Conservation (phyloP, 2,888 invertebrate genomes). For the Drosophila stalkeri region DNA sequence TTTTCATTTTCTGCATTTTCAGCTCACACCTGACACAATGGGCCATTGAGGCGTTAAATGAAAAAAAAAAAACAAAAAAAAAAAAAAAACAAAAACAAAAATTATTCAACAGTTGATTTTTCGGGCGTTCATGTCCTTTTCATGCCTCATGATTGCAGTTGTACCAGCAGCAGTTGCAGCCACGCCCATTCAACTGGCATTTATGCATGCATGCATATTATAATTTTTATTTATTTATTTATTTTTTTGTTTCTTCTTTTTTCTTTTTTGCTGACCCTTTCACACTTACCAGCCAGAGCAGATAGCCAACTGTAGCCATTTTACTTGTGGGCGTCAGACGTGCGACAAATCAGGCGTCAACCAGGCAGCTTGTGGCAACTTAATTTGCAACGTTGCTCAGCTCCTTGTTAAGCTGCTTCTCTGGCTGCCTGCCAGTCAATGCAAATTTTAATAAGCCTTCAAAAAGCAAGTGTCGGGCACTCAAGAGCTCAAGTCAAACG, state of each 20-base stretch:
- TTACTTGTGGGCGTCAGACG: conserved; percentile 47
- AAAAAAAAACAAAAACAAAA: neutral
- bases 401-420: neutral
- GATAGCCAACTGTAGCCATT: conserved; percentile 26
- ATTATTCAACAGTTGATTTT: conserved; percentile 26
- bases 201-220: conserved; percentile 24
- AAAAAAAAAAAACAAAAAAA: neutral
- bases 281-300: conserved; percentile 45
- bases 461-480: conserved; percentile 11
- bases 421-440: conserved; percentile 7
- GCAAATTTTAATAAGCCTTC: conserved; percentile 27
- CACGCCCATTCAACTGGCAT: conserved; percentile 1
- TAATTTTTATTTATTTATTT: neutral
- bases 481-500: neutral
- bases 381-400: conserved; percentile 27
- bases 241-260: too few species aligned
- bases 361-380: conserved; percentile 37
- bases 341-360: conserved; percentile 59
- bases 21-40: conserved; percentile 15
- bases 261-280: neutral
- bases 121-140: conserved; percentile 54
- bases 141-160: conserved; percentile 48
- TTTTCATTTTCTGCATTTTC: conserved; percentile 12
- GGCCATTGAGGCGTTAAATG: conserved; percentile 23
- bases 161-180: conserved; percentile 18